Evolutionary conservation across 2,797 vertebrate genomes (phyloP).

Genomic region (Argentina silus): DNA sequence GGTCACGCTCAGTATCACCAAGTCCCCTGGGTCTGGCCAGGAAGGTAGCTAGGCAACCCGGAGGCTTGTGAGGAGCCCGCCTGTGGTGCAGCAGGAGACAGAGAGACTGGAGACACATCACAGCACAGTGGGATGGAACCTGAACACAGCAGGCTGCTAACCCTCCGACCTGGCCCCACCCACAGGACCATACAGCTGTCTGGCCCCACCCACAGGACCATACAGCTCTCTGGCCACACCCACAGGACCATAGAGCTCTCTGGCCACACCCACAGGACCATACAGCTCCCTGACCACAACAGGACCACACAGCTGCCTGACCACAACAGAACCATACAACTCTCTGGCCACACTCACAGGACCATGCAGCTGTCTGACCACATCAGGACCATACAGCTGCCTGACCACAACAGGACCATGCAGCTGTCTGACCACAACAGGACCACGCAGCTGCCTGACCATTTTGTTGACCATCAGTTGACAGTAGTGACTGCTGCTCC

Average conservation of each 20-base stretch:
- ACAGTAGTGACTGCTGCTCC: not conserved
- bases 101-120: not conserved
- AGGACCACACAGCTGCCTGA: not conserved
- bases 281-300: not conserved
- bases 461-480: not conserved
- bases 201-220: not conserved
- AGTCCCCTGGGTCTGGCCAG: not conserved
- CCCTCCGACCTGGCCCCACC: not conserved
- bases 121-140: no score
- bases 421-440: no score
- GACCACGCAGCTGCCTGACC: no score
- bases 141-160: no score
- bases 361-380: not conserved
- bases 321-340: not conserved
- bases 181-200: not conserved
- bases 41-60: constrained; percentile 25
- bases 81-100: not conserved
- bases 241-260: not conserved
- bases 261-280: not conserved
- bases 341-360: not conserved
- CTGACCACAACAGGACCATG: no score
- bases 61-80: not conserved
- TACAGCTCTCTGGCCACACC: not conserved
- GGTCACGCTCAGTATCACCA: not conserved
- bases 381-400: constrained; percentile 1